Conservation (phyloP, 2,888 invertebrate genomes). For the Limnephilus lunatus region DNA sequence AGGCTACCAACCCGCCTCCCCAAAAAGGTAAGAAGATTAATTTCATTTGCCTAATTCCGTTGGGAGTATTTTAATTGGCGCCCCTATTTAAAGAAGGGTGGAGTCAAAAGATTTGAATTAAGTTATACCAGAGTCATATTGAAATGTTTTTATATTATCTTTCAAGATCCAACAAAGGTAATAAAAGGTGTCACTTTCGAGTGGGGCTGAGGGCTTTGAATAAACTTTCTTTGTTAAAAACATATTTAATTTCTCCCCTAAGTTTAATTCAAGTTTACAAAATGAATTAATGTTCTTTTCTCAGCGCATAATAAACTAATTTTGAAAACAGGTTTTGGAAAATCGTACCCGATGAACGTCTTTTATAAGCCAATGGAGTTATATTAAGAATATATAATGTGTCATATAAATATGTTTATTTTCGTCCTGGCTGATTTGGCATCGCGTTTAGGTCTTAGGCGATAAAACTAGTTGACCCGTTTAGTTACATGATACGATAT, state of each 20-base stretch:
- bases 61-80: background rate
- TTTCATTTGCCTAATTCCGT: background rate
- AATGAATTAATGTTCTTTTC: background rate
- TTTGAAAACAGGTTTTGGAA: background rate
- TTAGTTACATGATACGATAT: too few species aligned
- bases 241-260: background rate
- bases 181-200: background rate
- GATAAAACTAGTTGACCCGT: too few species aligned
- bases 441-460: too few species aligned
- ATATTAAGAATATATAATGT: background rate
- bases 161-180: background rate
- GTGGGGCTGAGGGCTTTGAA: background rate
- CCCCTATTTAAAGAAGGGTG: background rate
- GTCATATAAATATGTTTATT: too few species aligned
- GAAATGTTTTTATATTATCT: background rate
- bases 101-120: background rate
- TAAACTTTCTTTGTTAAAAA: background rate
- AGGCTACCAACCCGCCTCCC: background rate
- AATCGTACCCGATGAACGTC: background rate
- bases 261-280: background rate
- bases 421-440: too few species aligned
- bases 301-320: background rate
- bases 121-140: background rate
- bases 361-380: background rate
- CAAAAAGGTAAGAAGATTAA: background rate